Evolutionary conservation across 1,140 invertebrate species (phyloP).

Genomic region (Hylaeus volcanicus): DNA sequence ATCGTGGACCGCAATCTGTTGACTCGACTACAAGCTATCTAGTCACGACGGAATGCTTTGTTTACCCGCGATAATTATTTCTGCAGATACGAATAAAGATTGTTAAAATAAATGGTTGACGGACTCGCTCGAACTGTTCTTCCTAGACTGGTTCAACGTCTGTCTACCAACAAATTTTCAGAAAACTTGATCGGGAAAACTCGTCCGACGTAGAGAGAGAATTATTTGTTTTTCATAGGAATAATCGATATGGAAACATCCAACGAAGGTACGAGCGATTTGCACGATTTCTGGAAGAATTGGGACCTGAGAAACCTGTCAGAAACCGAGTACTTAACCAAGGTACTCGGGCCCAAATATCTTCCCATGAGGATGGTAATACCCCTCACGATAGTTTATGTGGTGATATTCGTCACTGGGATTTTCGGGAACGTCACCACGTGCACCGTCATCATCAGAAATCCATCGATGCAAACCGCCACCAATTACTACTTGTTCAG

Average conservation of each 20-base stretch:
- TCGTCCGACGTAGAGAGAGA: background rate
- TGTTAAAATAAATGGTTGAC: slow-evolving; percentile 16
- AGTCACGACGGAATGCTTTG: slow-evolving; percentile 13
- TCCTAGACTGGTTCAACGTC: background rate
- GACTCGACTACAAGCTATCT: slow-evolving; percentile 33
- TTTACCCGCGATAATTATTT: slow-evolving; percentile 42
- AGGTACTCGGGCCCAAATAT: slow-evolving; percentile 76
- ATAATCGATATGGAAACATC: slow-evolving; percentile 26
- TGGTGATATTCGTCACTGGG: slow-evolving; percentile 91
- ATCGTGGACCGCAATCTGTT: slow-evolving; percentile 1
- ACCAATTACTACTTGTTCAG: slow-evolving; percentile 97
- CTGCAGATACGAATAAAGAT: slow-evolving; percentile 3
- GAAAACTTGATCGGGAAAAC: background rate
- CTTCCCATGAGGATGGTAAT: slow-evolving; percentile 78
- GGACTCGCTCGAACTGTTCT: background rate
- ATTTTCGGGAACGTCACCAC: slow-evolving; percentile 93
- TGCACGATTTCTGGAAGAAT: slow-evolving; percentile 51
- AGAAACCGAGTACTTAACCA: slow-evolving; percentile 73
- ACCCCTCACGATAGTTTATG: slow-evolving; percentile 88
- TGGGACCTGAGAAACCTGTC: slow-evolving; percentile 67
- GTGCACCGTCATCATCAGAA: slow-evolving; percentile 92
- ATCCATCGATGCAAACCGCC: slow-evolving; percentile 90
- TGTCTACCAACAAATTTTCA: background rate
- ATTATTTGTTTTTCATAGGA: background rate
- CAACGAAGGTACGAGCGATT: slow-evolving; percentile 1